Base-by-base conservation (phyloP, 2,888 invertebrate species). In the Myopa testacea region DNA sequence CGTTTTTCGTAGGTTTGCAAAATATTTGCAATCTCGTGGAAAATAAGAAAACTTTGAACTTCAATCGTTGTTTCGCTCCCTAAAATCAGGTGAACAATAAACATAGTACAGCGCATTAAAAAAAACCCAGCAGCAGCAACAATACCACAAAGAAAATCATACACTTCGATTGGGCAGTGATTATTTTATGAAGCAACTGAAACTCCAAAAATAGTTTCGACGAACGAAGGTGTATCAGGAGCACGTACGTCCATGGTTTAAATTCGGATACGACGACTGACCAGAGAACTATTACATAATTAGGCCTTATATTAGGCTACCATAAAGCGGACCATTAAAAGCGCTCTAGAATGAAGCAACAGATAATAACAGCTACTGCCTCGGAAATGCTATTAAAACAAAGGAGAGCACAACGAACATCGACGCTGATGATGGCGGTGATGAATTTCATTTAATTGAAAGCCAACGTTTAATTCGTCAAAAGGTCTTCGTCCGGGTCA, bases 401-500 rank as follows among this genome's bases (percentile, higher is more conserved):
- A 45, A 50, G 45, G 34, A 55, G n/a, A 26, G 4, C 52, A 70
- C 34, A 58, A 60, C 40, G 19, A 72, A 55, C 40, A 71, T n/a
- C 60, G 37, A 71, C 60, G 37, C n/a, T 72, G 58, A 58, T 60
- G 38, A 26, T 65, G 50, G 45, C 26, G 38, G n/a, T 52, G 50
- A 16, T 26, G 55, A 19, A 12, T 75, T 69, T 34, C 12, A 60
- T 70, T 60, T 65, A 63, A 76, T 76, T 71, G 76, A 38, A 65
- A 76, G 76, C 75, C 71, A 62, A 78, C 77, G 78, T 80, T 80
- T 80, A 79, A 80, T 80, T 80, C 78, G 65, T 76, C 73, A 79
- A 80, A 81, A 79, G 82, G 82, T 82, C 81, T 77, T 75, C 72
- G 71, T n/a, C 62, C 76, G 82, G 75, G 82, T 82, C 82, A 82